A percentile compares a stretch with the other conserved stretches of the same genome.
These are phyloP conservation scores for Microcebus ravelobensis DNA, from an alignment of 2,113 vertebrate genomes.

Conservation along the genomic window DNA sequence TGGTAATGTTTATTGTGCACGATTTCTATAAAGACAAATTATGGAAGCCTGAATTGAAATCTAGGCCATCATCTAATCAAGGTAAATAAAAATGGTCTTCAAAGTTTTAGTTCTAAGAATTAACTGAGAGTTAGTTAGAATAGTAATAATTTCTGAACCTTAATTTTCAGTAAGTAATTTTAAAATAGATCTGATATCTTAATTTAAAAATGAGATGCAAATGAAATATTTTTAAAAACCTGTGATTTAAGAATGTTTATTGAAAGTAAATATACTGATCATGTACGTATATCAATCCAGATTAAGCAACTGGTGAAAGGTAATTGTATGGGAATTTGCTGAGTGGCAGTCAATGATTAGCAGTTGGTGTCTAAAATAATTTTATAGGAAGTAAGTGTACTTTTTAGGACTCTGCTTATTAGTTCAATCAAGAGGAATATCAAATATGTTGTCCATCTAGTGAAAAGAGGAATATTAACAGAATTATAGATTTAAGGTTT, in stretches of 20 bases:
- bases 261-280: not conserved
- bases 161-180: conserved; percentile 28
- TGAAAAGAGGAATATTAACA: not conserved
- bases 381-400: not conserved
- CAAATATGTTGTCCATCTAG: not conserved
- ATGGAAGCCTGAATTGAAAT: not conserved
- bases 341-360: not conserved
- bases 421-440: not conserved
- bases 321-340: not conserved
- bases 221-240: not conserved
- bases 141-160: conserved; percentile 43
- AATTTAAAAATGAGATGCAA: conserved; percentile 37
- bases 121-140: not conserved
- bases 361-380: not conserved
- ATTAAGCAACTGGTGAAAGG: not conserved
- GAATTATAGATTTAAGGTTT: not conserved
- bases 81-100: not conserved
- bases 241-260: not conserved
- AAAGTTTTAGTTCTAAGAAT: conserved; percentile 25
- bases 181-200: conserved; percentile 21
- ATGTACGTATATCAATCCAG: not conserved
- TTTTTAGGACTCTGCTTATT: not conserved
- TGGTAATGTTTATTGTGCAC: not conserved
- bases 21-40: not conserved
- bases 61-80: not conserved